Conservation (phyloP, 1,140 invertebrate species). For the Pachypeltis micranthus region DNA sequence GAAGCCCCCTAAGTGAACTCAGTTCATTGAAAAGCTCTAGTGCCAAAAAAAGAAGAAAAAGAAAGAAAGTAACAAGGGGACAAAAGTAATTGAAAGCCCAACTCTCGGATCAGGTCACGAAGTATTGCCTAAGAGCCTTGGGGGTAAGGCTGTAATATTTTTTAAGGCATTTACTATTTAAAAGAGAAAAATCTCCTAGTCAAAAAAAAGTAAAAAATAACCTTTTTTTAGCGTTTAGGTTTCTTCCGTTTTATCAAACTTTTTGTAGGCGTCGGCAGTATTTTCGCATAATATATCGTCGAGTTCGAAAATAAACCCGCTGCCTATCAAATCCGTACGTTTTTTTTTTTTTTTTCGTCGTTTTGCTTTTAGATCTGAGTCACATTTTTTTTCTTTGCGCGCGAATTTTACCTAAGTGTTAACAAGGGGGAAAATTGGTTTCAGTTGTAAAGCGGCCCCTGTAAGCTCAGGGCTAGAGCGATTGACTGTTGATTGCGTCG, state of each 20-base stretch:
- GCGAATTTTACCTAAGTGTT: too few species aligned
- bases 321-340: background rate
- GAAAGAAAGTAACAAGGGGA: background rate
- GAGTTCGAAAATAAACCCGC: too few species aligned
- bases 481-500: too few species aligned
- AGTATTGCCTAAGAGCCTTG: slow-evolving; percentile 12
- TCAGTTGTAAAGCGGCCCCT: too few species aligned
- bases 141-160: slow-evolving; percentile 12
- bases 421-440: too few species aligned
- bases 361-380: background rate
- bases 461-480: too few species aligned
- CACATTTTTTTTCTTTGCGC: too few species aligned
- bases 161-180: slow-evolving; percentile 11
- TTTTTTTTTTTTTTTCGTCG: background rate
- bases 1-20: slow-evolving; percentile 2
- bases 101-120: slow-evolving; percentile 5
- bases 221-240: slow-evolving; percentile 8
- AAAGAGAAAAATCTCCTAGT: slow-evolving; percentile 7
- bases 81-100: background rate
- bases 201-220: background rate
- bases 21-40: slow-evolving; percentile 4
- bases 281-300: too few species aligned
- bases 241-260: background rate
- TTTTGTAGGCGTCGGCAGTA: background rate
- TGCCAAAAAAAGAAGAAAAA: slow-evolving; percentile 9